phyloP scores from a whole-genome alignment of 2,888 invertebrate species.

The Eupithecia insigniata region DNA sequence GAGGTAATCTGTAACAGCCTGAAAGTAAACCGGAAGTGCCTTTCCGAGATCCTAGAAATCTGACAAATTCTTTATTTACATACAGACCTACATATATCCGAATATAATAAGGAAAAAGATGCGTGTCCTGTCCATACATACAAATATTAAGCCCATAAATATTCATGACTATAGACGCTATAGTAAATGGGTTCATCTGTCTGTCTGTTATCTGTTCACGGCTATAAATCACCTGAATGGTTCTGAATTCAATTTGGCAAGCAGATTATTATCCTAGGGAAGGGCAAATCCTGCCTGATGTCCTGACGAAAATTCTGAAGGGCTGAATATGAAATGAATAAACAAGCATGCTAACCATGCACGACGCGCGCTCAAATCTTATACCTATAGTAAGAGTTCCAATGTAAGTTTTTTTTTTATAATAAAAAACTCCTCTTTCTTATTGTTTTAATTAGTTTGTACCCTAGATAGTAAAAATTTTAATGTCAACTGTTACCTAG shows the following conservation, averaged over 20 bases:
- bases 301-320: not conserved
- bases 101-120: not conserved
- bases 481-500: too few species aligned
- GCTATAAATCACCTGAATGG: not conserved
- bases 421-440: too few species aligned
- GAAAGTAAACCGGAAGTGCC: not conserved
- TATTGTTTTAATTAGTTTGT: not conserved
- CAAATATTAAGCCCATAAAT: not conserved
- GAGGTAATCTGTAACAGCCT: not conserved
- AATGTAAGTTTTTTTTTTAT: too few species aligned
- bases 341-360: too few species aligned
- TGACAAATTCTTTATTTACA: slow-evolving; percentile 3
- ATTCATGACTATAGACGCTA: too few species aligned
- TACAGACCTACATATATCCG: not conserved
- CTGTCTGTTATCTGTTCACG: not conserved
- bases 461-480: too few species aligned
- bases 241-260: not conserved
- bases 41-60: not conserved
- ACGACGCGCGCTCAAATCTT: too few species aligned
- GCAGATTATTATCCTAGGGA: not conserved
- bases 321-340: not conserved
- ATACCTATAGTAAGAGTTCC: too few species aligned
- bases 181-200: not conserved
- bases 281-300: not conserved
- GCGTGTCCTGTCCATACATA: not conserved